Evolutionary conservation across 2,888 invertebrate genomes (phyloP).

Genomic region (Zonitis immaculata): DNA sequence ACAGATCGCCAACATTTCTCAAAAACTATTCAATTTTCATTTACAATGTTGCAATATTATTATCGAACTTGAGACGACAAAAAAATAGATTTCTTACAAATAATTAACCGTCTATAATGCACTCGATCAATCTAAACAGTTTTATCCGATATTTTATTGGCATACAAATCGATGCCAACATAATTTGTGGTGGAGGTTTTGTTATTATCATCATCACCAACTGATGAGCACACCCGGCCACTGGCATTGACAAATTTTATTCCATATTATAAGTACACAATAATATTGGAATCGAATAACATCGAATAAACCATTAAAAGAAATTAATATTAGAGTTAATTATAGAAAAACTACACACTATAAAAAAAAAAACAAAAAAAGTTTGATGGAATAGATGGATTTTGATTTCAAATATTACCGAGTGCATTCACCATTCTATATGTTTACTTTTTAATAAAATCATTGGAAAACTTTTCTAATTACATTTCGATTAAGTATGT

Average conservation of each 20-base stretch:
- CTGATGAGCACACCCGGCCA: neutral
- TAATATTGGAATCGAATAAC: too few relatives aligned
- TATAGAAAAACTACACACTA: too few relatives aligned
- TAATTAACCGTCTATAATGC: neutral
- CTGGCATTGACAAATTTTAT: neutral
- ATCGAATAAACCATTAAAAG: too few relatives aligned
- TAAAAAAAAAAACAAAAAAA: too few relatives aligned
- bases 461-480: too few relatives aligned
- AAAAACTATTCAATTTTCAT: neutral
- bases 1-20: neutral
- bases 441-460: too few relatives aligned
- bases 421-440: too few relatives aligned
- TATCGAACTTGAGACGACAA: neutral
- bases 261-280: too few relatives aligned
- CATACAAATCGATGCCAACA: conserved; percentile 16
- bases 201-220: conserved; percentile 1
- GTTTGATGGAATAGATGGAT: too few relatives aligned
- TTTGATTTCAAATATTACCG: too few relatives aligned
- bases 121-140: neutral
- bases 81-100: neutral
- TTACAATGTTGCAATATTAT: neutral
- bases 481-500: too few relatives aligned
- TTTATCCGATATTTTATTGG: conserved; percentile 5
- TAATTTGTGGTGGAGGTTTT: conserved; percentile 6
- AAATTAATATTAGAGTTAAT: too few relatives aligned